Percentiles rank a stretch among this genome's conserved stretches.
Evolutionary conservation across 2,888 invertebrate genomes (phyloP).

Genomic region (Siphonodentalium dalli): DNA sequence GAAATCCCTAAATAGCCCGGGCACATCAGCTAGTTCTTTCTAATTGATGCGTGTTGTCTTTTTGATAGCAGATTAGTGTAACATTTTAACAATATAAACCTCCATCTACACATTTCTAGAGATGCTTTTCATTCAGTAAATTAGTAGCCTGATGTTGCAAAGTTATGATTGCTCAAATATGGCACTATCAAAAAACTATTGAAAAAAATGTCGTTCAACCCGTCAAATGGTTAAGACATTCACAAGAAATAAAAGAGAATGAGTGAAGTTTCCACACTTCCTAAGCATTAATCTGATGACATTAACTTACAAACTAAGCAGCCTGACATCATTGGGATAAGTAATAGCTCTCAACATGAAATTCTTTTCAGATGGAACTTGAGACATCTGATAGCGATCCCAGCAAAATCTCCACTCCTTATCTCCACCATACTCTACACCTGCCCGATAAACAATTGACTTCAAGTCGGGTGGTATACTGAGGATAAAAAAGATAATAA

Average conservation of each 20-base stretch:
- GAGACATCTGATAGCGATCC: constrained; percentile 47
- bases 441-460: constrained; percentile 73
- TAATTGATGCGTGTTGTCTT: too few relatives aligned
- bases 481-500: constrained; percentile 8
- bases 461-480: constrained; percentile 78
- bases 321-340: constrained; percentile 48
- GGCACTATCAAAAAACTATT: too few relatives aligned
- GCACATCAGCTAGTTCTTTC: too few relatives aligned
- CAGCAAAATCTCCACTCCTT: constrained; percentile 61
- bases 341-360: constrained; percentile 55
- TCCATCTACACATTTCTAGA: too few relatives aligned
- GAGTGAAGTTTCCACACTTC: background rate
- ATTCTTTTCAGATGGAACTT: constrained; percentile 56
- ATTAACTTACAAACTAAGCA: constrained; percentile 52
- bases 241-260: background rate
- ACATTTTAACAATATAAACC: too few relatives aligned
- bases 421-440: constrained; percentile 63
- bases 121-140: too few relatives aligned
- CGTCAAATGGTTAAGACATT: background rate
- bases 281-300: background rate
- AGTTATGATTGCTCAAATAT: too few relatives aligned
- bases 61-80: too few relatives aligned
- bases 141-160: too few relatives aligned
- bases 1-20: too few relatives aligned
- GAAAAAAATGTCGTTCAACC: background rate